Base-by-base conservation (phyloP, 2,113 vertebrate genomes). In the Datnioides undecimradiatus region DNA sequence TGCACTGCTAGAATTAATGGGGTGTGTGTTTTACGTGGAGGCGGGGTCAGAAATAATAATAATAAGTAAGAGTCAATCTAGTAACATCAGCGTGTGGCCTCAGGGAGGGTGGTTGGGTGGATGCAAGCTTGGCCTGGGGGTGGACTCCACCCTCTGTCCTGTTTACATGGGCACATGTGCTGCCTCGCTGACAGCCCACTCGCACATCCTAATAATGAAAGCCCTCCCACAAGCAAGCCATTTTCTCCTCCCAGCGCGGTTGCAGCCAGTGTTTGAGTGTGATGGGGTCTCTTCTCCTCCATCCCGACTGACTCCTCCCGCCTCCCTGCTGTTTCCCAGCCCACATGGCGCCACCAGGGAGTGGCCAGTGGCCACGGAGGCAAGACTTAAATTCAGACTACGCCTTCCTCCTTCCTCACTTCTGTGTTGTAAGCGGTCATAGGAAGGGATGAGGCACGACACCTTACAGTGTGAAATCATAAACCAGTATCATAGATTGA, bases 331-430 rank as follows among this genome's bases (percentile, higher is more conserved):
- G 25, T 84, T 77, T 88, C 73, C 86, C 87, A 67, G 72, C 84
- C 86, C 87, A 91, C 84, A 79, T 59, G 82, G 78, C 77, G 79
- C 87, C 85, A 84, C 73, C 65, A 90, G 88, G 92, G 92, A 93
- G 92, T 93, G 93, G 91, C 90, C 88, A 91, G 63, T 2, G 66
- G 90, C 90, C 90, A 93, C 90, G 88, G 90, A 91, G 92, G 92
- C 92, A 89, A 92, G 80, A 90, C 90, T 90, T 76, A 86, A 75
- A 87, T 48, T 25, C 11, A 66, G 57, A 79, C 45, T 59, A 67
- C 62, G 83, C 84, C 85, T 89, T 87, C 80, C 48, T 80, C 55
- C 34, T 51, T 54, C 14, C 64, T 41, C 87, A 65, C 74, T 49
- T 77, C 79, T 52, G 40, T 52, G 57, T 67, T 46, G 52, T 41